These are phyloP conservation scores for Upupa epops DNA, from an alignment of 2,113 vertebrate genomes.

Conservation along the genomic window DNA sequence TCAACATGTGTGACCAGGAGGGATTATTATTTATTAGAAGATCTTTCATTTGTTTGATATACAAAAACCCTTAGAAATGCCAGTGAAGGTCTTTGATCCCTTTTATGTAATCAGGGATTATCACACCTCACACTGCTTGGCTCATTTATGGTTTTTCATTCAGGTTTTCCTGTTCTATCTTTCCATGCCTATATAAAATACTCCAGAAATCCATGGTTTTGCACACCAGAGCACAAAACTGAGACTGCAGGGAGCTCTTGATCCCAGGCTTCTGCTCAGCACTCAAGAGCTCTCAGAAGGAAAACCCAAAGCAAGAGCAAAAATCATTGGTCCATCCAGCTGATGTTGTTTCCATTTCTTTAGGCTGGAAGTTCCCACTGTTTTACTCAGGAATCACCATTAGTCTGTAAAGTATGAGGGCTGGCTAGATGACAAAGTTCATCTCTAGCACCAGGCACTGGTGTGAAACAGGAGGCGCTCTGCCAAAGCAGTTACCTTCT, in stretches of 20 bases:
- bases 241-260: background rate
- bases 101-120: background rate
- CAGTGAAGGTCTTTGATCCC: background rate
- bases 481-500: background rate
- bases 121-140: background rate
- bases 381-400: background rate
- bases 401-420: background rate
- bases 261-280: background rate
- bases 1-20: background rate
- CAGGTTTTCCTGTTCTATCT: background rate
- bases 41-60: background rate
- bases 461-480: background rate
- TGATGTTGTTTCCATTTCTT: background rate
- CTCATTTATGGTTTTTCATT: background rate
- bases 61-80: background rate
- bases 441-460: rapidly evolving
- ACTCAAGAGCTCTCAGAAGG: background rate
- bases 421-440: background rate
- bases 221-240: background rate
- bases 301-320: background rate
- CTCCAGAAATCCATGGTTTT: background rate
- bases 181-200: background rate
- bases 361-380: background rate
- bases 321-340: background rate
- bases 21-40: background rate